phyloP scores from a whole-genome alignment of 1,140 invertebrate genomes.

The Drosophila kepulauana region DNA sequence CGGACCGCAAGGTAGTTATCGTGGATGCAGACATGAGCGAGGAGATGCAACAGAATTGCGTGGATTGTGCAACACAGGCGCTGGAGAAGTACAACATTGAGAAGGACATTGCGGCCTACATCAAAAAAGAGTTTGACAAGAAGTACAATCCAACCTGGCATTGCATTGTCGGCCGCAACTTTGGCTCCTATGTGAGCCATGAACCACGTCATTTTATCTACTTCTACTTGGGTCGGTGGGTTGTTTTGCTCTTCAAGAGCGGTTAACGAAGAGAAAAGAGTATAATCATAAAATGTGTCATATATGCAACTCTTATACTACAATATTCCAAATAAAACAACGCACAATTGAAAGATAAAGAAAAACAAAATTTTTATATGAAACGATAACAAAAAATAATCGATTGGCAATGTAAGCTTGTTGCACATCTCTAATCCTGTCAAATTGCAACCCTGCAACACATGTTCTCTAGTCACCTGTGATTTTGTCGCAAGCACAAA shows the following conservation, averaged over 20 bases:
- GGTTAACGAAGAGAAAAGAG: conserved; percentile 29
- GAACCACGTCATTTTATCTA: conserved; percentile 99
- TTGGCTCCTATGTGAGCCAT: conserved; percentile 97
- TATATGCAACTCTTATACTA: too few species aligned
- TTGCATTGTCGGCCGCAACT: conserved; percentile 97
- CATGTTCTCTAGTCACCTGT: neutral
- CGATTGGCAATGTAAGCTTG: too few species aligned
- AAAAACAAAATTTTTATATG: too few species aligned
- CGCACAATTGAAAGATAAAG: too few species aligned
- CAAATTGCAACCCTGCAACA: neutral
- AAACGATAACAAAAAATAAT: too few species aligned
- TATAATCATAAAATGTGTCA: too few species aligned
- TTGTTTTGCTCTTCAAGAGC: conserved; percentile 91
- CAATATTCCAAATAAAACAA: too few species aligned
- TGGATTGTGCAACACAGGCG: conserved; percentile 99
- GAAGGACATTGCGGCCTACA: conserved; percentile 99
- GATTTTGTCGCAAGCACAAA: neutral
- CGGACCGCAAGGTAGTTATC: conserved; percentile 99
- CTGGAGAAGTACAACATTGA: conserved; percentile 99
- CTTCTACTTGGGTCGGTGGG: conserved; percentile 98
- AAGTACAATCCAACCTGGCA: conserved; percentile 99
- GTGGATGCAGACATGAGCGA: conserved; percentile 99
- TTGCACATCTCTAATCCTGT: too few species aligned
- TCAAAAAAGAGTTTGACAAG: conserved; percentile 99
- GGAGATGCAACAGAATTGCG: conserved; percentile 99